Conservation (phyloP, 92 coral and sea anemone genomes). For the Desmophyllum pertusum region DNA sequence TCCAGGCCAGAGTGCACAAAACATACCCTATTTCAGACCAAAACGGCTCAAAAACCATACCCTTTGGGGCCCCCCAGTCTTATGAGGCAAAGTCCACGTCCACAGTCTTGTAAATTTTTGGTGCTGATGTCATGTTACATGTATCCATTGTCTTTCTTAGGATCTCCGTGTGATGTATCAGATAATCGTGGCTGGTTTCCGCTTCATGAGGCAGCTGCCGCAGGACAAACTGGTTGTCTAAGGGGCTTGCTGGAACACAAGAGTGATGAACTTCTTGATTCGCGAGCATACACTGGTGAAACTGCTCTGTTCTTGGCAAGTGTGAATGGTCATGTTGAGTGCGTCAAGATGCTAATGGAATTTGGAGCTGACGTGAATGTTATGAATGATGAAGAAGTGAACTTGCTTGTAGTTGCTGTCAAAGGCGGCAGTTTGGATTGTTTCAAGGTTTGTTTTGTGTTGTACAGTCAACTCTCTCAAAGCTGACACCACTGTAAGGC, state of each 20-base stretch:
- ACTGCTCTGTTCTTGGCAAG: slow-evolving; percentile 77
- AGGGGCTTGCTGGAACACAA: slow-evolving; percentile 48
- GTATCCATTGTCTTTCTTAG: slow-evolving; percentile 11
- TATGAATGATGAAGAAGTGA: slow-evolving; percentile 63
- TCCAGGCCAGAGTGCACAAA: too few species aligned
- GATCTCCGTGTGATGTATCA: slow-evolving; percentile 67
- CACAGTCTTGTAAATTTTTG: too few species aligned
- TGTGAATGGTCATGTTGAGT: slow-evolving; percentile 52
- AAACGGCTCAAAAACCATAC: too few species aligned
- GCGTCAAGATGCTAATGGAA: slow-evolving; percentile 49
- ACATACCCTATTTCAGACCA: too few species aligned
- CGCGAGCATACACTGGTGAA: slow-evolving; percentile 72
- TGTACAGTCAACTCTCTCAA: neutral
- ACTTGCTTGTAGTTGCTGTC: slow-evolving; percentile 70
- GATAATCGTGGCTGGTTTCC: slow-evolving; percentile 94
- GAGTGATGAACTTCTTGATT: slow-evolving; percentile 54
- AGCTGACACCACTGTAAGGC: too few species aligned
- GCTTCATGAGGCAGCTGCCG: slow-evolving; percentile 76
- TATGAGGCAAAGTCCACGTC: too few species aligned
- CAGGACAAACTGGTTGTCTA: slow-evolving; percentile 63
- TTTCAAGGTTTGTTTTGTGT: slow-evolving; percentile 54
- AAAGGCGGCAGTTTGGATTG: slow-evolving; percentile 68
- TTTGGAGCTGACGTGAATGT: slow-evolving; percentile 65
- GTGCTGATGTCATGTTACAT: too few species aligned
- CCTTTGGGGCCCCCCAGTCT: too few species aligned